Conservation (phyloP, 2,113 vertebrate genomes). For the Merops nubicus region DNA sequence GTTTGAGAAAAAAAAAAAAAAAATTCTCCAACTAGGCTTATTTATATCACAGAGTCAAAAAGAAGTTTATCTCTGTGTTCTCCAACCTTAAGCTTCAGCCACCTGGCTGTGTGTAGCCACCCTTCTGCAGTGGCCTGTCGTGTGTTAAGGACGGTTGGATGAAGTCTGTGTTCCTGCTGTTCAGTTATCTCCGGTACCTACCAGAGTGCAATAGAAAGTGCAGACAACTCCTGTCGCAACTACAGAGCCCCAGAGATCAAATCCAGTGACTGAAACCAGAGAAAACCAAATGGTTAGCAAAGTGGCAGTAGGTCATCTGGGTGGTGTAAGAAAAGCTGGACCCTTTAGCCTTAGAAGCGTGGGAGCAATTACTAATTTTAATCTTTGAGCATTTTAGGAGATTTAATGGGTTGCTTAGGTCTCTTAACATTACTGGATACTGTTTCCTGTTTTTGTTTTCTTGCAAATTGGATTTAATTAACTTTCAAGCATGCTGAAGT, state of each 20-base stretch:
- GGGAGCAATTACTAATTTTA: background rate
- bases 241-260: slow-evolving; percentile 89
- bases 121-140: background rate
- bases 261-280: slow-evolving; percentile 83
- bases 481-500: background rate
- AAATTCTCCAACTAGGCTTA: background rate
- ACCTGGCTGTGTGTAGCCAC: too few relatives aligned
- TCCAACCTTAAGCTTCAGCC: background rate
- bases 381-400: background rate
- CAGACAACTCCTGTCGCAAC: slow-evolving; percentile 88
- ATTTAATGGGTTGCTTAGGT: background rate
- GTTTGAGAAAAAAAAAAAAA: background rate
- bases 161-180: background rate
- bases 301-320: background rate
- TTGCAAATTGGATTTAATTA: background rate
- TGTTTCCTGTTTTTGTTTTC: background rate
- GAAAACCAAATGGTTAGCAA: background rate
- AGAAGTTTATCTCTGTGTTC: background rate
- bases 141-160: background rate
- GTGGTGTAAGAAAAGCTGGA: background rate
- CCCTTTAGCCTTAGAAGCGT: background rate
- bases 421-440: background rate
- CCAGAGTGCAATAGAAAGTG: slow-evolving; percentile 86
- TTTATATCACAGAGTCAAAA: background rate
- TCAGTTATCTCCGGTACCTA: slow-evolving; percentile 60